Conservation (phyloP, 2,888 invertebrate genomes). For the Rugalucina vietnamica region DNA sequence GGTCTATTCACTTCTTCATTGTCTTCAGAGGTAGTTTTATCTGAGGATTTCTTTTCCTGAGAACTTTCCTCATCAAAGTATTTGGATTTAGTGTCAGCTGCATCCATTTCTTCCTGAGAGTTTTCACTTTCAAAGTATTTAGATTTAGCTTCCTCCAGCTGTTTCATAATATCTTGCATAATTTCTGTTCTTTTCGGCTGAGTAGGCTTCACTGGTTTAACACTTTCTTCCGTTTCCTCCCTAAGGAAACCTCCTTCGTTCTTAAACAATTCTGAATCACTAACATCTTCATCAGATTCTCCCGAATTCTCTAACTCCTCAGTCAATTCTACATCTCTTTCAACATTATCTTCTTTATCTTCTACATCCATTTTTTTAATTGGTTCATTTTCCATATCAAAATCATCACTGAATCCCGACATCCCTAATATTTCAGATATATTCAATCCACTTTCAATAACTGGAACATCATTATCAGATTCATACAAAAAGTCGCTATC, state of each 20-base stretch:
- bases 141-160: constrained; percentile 1
- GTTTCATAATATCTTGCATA: constrained; percentile 5
- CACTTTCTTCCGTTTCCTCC: constrained; percentile 24
- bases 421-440: constrained; percentile 46
- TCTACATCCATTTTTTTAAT: background rate
- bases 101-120: background rate
- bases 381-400: background rate
- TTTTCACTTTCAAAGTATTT: constrained; percentile 8
- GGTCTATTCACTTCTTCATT: too few species aligned
- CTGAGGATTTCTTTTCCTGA: background rate
- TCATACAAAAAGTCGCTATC: constrained; percentile 16
- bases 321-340: background rate
- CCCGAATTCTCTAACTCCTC: background rate
- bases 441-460: constrained; percentile 41
- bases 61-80: background rate
- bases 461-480: constrained; percentile 34
- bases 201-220: background rate
- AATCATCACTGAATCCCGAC: constrained; percentile 5
- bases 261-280: constrained; percentile 5
- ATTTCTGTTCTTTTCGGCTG: background rate
- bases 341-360: background rate
- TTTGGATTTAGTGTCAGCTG: background rate
- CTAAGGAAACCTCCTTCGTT: constrained; percentile 57
- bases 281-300: background rate
- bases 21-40: too few species aligned